Base-by-base conservation (phyloP, 2,113 vertebrate genomes). In the Mesitornis unicolor region DNA sequence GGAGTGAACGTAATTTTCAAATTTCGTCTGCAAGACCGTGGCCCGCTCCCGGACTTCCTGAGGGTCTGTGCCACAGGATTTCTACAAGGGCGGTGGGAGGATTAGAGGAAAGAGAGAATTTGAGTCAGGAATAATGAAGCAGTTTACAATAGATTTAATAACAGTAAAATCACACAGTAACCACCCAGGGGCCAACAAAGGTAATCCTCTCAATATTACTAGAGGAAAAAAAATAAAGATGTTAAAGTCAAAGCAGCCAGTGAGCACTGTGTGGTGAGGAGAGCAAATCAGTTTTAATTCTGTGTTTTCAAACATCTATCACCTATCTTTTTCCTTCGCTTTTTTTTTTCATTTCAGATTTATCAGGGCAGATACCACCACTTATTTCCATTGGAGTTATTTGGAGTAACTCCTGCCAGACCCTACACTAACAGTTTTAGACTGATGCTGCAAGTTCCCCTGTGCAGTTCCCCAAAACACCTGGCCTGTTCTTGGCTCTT, bases 141-240 rank as follows among this genome's bases (percentile, higher is more conserved):
- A 97, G 98, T 99, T 99, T 99, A 99, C 98, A 98, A 99, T 98
- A 98, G 98, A 99, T 99, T 99, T 99, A 99, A 99, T 99, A 99
- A 99, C 99, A 99, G 99, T 99, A 99, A 99, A 99, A 99, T 99
- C 99, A 99, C 99, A 99, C 98, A 98, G 99, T 99, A 99, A 98
- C 98, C 98, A 98, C 98, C 98, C 89, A 98, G 98, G 98, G 99
- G 98, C 98, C 98, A 97, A 98, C 98, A 96, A 98, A 99, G 98
- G 99, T 99, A 99, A 99, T 99, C 99, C 99, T 98, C 98, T 99
- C 99, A 99, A 99, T 99, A 99, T 99, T 99, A 99, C 99, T 98
- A 95, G 98, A 98, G 98, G 96, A 98, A 98, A 98, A 98, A 98
- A 98, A 95, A 87, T 97, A 93, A 97, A 97, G 97, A 97, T 70